These are phyloP conservation scores for Empis livida DNA, from an alignment of 2,888 invertebrate species.

Conservation along the genomic window DNA sequence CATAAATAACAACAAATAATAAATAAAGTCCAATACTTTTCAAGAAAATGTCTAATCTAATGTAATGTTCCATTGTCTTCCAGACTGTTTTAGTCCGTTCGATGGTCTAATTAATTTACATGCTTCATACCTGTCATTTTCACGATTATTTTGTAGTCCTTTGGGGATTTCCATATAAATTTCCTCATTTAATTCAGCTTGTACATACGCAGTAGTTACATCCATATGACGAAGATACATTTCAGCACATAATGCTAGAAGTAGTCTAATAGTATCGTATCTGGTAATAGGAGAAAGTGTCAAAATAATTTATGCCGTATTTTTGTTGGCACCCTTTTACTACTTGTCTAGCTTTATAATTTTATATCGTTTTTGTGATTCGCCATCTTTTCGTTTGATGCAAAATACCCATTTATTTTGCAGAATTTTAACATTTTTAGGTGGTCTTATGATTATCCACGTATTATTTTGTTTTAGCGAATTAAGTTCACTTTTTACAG, in stretches of 20 bases:
- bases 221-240: not conserved
- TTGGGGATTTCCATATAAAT: conserved; percentile 1
- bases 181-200: conserved; percentile 2
- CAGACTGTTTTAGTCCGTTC: conserved; percentile 7
- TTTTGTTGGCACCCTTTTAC: conserved; percentile 1
- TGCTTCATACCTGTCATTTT: not conserved
- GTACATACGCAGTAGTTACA: not conserved
- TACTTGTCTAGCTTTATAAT: not conserved
- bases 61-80: conserved; percentile 5
- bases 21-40: not conserved
- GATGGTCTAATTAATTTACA: conserved; percentile 3
- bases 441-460: not conserved
- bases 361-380: not conserved
- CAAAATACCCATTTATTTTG: not conserved
- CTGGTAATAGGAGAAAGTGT: not conserved
- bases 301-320: not conserved
- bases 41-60: not conserved
- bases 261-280: not conserved
- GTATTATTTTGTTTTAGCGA: conserved; percentile 2
- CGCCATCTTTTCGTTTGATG: not conserved
- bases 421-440: not conserved
- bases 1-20: not conserved
- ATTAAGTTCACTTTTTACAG: not conserved
- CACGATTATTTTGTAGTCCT: not conserved
- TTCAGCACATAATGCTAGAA: not conserved